Evolutionary conservation across 2,113 vertebrate species (phyloP).

Genomic region (Scolopax mira): DNA sequence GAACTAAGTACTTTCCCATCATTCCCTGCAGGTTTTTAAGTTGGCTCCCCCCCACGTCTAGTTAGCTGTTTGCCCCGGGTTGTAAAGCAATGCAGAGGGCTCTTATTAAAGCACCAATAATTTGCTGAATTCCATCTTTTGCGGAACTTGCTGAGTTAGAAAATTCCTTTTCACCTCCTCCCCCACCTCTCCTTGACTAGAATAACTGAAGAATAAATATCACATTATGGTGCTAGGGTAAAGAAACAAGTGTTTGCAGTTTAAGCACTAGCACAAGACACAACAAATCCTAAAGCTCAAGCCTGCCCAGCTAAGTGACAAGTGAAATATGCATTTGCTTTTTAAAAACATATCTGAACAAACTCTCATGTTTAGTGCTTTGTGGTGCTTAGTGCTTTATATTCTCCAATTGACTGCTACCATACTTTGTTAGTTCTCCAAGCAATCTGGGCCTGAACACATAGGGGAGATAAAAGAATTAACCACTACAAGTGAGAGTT

Average conservation of each 20-base stretch:
- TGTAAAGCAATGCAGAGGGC: background rate
- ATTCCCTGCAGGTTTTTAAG: slow-evolving; percentile 37
- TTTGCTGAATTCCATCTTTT: slow-evolving; percentile 41
- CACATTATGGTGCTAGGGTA: background rate
- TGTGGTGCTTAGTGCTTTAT: background rate
- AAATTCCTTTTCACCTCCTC: slow-evolving; percentile 37
- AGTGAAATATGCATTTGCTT: background rate
- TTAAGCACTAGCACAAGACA: slow-evolving; percentile 4
- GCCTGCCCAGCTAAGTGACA: background rate
- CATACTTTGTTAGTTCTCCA: background rate
- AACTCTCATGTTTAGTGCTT: background rate
- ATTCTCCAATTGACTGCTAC: background rate
- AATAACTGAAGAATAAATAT: slow-evolving; percentile 19
- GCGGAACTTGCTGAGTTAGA: slow-evolving; percentile 38
- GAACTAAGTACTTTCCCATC: background rate
- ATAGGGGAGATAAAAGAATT: background rate
- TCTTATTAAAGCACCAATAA: slow-evolving; percentile 39
- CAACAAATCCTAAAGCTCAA: slow-evolving; percentile 28
- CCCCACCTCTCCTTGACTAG: background rate
- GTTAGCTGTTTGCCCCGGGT: background rate
- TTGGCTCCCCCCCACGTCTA: background rate
- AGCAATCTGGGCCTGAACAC: background rate
- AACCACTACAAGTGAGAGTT: background rate
- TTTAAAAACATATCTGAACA: background rate
- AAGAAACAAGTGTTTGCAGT: background rate